phyloP scores from a whole-genome alignment of 2,113 vertebrate genomes.

The Sturnus vulgaris region DNA sequence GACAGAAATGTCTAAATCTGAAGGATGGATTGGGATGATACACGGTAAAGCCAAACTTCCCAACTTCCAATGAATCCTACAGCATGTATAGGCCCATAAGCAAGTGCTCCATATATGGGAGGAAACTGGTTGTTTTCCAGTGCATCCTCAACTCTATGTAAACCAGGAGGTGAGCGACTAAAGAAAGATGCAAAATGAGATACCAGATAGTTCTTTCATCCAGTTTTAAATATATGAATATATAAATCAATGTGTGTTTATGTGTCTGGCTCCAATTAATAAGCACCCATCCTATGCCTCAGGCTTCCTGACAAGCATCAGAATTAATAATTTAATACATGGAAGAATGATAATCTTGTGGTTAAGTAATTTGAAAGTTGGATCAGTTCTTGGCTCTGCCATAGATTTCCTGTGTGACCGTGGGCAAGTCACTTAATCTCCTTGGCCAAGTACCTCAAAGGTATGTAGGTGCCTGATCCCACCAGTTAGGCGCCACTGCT shows the following conservation, averaged over 20 bases:
- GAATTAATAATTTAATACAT: conserved; percentile 57
- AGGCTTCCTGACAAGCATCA: conserved; percentile 57
- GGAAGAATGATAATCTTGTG: conserved; percentile 49
- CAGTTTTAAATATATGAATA: conserved; percentile 57
- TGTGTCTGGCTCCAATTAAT: conserved; percentile 64
- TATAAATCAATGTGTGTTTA: conserved; percentile 62
- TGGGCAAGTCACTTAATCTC: conserved; percentile 48
- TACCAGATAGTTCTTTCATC: conserved; percentile 54
- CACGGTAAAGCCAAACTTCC: not conserved
- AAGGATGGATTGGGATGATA: not conserved
- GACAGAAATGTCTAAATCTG: conserved; percentile 5
- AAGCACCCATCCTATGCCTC: conserved; percentile 57
- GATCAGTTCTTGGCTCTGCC: conserved; percentile 44
- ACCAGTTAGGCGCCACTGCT: conserved; percentile 49
- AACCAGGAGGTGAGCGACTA: conserved; percentile 15
- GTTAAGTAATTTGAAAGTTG: conserved; percentile 48
- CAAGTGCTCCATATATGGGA: not conserved
- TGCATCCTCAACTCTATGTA: conserved; percentile 25
- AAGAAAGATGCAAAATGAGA: conserved; percentile 47
- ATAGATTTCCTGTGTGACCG: conserved; percentile 29
- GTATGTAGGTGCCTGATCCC: conserved; percentile 42
- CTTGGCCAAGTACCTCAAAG: conserved; percentile 31
- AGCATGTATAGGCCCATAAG: not conserved
- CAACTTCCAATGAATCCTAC: not conserved
- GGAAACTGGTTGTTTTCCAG: conserved; percentile 19